Evolutionary conservation across 1,140 invertebrate species (phyloP).

Genomic region (Drosophila tsacasi): DNA sequence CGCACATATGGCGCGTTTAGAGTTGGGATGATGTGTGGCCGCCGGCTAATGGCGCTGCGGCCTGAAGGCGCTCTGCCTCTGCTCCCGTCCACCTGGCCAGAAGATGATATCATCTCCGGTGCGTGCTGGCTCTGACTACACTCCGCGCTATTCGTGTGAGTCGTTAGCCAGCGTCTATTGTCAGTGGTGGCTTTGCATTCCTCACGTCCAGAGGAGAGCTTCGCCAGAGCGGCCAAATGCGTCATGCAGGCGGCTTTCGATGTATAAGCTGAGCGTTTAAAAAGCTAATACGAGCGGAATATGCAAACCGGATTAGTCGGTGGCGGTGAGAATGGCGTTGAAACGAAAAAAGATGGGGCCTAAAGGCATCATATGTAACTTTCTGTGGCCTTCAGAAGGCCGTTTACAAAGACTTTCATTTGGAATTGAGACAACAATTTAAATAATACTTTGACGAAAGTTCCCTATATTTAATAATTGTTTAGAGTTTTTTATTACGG

Average conservation of each 20-base stretch:
- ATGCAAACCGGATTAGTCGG: conserved; percentile 66
- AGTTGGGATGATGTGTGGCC: conserved; percentile 6
- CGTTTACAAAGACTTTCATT: neutral
- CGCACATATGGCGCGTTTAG: conserved; percentile 30
- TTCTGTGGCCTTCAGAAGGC: conserved; percentile 15
- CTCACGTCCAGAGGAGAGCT: conserved; percentile 53
- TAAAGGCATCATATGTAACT: neutral
- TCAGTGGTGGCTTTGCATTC: conserved; percentile 53
- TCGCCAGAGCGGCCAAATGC: conserved; percentile 49
- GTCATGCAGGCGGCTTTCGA: conserved; percentile 63
- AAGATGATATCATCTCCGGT: conserved; percentile 74
- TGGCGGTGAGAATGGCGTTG: conserved; percentile 20
- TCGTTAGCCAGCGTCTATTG: conserved; percentile 51
- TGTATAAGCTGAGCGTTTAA: conserved; percentile 45
- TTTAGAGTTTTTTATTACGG: neutral
- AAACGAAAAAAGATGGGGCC: conserved; percentile 19
- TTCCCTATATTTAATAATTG: neutral
- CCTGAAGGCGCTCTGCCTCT: neutral
- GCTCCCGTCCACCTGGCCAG: conserved; percentile 26
- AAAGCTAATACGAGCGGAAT: conserved; percentile 30
- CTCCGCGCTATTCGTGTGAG: conserved; percentile 22
- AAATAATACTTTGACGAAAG: no score
- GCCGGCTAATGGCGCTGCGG: conserved; percentile 24
- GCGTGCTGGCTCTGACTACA: conserved; percentile 64
- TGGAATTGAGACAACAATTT: no score